Evolutionary conservation across 2,888 invertebrate genomes (phyloP).

Genomic region (Panopea generosa): DNA sequence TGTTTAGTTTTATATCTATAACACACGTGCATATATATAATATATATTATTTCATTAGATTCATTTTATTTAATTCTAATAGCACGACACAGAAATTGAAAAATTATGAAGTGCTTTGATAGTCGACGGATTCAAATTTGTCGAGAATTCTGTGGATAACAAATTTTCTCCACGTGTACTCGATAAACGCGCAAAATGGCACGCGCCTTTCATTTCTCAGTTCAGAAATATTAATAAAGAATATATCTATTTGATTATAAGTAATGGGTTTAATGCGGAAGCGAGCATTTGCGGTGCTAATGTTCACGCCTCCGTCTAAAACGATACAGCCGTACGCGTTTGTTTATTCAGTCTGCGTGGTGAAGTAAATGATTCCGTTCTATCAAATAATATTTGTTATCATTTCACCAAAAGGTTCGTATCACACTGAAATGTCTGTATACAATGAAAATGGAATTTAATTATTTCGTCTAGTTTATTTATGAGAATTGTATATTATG

Average conservation of each 20-base stretch:
- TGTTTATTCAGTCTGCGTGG: slow-evolving; percentile 41
- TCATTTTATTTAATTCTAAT: too few relatives aligned
- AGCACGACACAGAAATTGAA: too few relatives aligned
- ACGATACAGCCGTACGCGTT: slow-evolving; percentile 7
- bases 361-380: slow-evolving; percentile 39
- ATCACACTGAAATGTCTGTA: slow-evolving; percentile 31
- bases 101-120: too few relatives aligned
- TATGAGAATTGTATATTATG: slow-evolving; percentile 53
- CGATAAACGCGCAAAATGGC: slow-evolving; percentile 6
- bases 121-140: too few relatives aligned
- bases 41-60: too few relatives aligned
- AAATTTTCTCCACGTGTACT: neutral
- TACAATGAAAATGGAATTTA: slow-evolving; percentile 21
- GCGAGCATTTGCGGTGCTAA: slow-evolving; percentile 38
- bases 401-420: slow-evolving; percentile 40
- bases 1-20: too few relatives aligned
- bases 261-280: slow-evolving; percentile 39
- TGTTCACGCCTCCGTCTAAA: slow-evolving; percentile 31
- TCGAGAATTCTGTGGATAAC: too few relatives aligned
- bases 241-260: slow-evolving; percentile 30
- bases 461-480: slow-evolving; percentile 46
- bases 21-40: too few relatives aligned
- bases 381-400: slow-evolving; percentile 43
- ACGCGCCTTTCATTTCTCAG: slow-evolving; percentile 17
- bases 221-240: slow-evolving; percentile 18